Conservation (phyloP, 1,140 invertebrate genomes). For the Stegodyphus dumicola region DNA sequence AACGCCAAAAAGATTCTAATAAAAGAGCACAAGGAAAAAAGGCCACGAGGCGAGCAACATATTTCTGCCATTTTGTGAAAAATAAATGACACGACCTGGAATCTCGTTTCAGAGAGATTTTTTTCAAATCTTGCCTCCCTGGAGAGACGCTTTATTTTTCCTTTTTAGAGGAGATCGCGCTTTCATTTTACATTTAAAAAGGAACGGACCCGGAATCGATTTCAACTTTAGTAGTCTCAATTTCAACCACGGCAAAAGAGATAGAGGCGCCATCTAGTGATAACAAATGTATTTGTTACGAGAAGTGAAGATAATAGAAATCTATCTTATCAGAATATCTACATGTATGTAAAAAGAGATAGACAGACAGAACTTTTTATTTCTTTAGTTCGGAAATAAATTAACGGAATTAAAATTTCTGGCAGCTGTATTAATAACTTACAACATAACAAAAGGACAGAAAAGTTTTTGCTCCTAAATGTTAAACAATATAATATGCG, state of each 20-base stretch:
- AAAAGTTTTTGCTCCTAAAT: too few species aligned
- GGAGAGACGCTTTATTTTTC: conserved; percentile 48
- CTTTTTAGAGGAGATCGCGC: conserved; percentile 32
- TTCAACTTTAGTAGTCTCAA: not conserved
- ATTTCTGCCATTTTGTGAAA: conserved; percentile 55
- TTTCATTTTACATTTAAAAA: conserved; percentile 46
- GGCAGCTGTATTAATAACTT: too few species aligned
- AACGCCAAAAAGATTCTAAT: conserved; percentile 27
- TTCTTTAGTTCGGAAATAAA: too few species aligned
- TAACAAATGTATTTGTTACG: too few species aligned
- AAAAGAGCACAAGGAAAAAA: conserved; percentile 27
- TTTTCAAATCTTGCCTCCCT: conserved; percentile 10
- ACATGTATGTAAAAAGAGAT: too few species aligned
- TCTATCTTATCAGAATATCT: too few species aligned
- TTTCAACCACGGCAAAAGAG: conserved; percentile 76
- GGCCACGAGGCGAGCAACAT: conserved; percentile 32
- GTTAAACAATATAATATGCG: too few species aligned
- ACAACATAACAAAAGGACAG: too few species aligned
- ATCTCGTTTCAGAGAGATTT: conserved; percentile 46
- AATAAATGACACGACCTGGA: conserved; percentile 58
- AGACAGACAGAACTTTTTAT: too few species aligned
- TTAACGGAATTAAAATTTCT: too few species aligned
- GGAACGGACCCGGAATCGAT: not conserved
- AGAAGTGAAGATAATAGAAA: too few species aligned
- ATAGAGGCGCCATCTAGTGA: not conserved